These are phyloP conservation scores for Scelioninae gen. 2 DNA, from an alignment of 2,888 invertebrate genomes.

Conservation along the genomic window DNA sequence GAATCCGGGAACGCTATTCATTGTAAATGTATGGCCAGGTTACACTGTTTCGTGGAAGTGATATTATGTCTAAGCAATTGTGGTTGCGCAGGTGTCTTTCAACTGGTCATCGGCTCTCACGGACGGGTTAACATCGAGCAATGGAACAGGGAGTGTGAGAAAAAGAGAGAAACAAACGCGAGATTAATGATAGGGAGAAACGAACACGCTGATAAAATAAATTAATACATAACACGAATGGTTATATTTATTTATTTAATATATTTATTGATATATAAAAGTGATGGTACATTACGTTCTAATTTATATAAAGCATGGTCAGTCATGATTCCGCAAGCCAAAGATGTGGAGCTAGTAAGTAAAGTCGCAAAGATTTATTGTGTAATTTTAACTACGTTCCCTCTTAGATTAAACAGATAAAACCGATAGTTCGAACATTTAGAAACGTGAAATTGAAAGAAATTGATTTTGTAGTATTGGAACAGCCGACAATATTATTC, in stretches of 20 bases:
- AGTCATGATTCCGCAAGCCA: constrained; percentile 74
- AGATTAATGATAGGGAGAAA: no score
- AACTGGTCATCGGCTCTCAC: no score
- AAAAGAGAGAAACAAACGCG: no score
- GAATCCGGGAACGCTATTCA: no score
- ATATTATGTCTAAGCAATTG: no score
- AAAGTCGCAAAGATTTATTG: constrained; percentile 64
- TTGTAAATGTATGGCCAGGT: no score
- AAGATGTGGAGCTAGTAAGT: constrained; percentile 75
- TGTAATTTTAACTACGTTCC: constrained; percentile 64
- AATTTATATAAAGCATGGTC: constrained; percentile 69
- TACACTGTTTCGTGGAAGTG: constrained; percentile 41
- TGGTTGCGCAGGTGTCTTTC: no score
- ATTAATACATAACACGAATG: constrained; percentile 40
- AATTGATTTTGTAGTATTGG: constrained; percentile 37
- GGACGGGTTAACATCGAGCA: no score
- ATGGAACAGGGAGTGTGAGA: no score
- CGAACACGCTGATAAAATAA: neutral
- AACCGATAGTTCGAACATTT: constrained; percentile 37
- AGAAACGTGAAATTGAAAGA: constrained; percentile 44
- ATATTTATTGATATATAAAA: constrained; percentile 39
- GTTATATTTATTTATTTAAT: constrained; percentile 52
- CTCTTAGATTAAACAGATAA: constrained; percentile 52
- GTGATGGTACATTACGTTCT: constrained; percentile 55
- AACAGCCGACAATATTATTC: neutral